A percentile compares a stretch with the other conserved stretches of the same genome.
Evolutionary conservation across 2,797 vertebrate genomes (phyloP).

Genomic region (Channa striata): DNA sequence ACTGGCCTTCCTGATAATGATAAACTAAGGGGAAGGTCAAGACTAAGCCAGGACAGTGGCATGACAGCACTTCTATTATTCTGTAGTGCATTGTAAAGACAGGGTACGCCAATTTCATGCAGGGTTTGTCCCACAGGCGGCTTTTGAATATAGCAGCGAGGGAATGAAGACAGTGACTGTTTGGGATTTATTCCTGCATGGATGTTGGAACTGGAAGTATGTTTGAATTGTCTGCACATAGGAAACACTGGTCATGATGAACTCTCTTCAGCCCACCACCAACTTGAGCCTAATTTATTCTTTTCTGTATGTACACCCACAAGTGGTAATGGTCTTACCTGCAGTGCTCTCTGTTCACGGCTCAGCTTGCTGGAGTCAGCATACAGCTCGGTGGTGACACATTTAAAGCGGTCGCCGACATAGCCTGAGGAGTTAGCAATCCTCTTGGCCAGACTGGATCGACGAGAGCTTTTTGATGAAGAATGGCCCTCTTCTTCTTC

Average conservation of each 20-base stretch:
- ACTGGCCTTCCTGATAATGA: slow-evolving; percentile 65
- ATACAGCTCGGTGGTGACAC: slow-evolving; percentile 96
- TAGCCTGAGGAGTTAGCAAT: slow-evolving; percentile 98
- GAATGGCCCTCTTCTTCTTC: slow-evolving; percentile 86
- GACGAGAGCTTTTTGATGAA: slow-evolving; percentile 87
- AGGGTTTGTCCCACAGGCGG: slow-evolving; percentile 57
- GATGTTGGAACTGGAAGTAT: slow-evolving; percentile 51
- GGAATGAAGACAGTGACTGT: slow-evolving; percentile 44
- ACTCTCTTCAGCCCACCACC: slow-evolving; percentile 40
- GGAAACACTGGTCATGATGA: slow-evolving; percentile 48
- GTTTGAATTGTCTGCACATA: slow-evolving; percentile 60
- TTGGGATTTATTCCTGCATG: slow-evolving; percentile 44
- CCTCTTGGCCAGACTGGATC: slow-evolving; percentile 94
- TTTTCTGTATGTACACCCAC: slow-evolving; percentile 26
- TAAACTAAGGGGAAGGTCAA: slow-evolving; percentile 63
- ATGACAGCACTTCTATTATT: slow-evolving; percentile 49
- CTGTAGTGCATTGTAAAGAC: slow-evolving; percentile 54
- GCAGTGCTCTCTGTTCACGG: slow-evolving; percentile 96
- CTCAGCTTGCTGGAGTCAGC: slow-evolving; percentile 98
- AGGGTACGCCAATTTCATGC: slow-evolving; percentile 66
- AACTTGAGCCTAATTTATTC: slow-evolving; percentile 38
- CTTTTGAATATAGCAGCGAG: slow-evolving; percentile 54
- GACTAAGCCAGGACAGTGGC: slow-evolving; percentile 62
- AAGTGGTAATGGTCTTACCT: slow-evolving; percentile 88
- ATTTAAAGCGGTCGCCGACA: slow-evolving; percentile 98